Conservation (phyloP, 2,113 vertebrate genomes). For the Zosterops lateralis region DNA sequence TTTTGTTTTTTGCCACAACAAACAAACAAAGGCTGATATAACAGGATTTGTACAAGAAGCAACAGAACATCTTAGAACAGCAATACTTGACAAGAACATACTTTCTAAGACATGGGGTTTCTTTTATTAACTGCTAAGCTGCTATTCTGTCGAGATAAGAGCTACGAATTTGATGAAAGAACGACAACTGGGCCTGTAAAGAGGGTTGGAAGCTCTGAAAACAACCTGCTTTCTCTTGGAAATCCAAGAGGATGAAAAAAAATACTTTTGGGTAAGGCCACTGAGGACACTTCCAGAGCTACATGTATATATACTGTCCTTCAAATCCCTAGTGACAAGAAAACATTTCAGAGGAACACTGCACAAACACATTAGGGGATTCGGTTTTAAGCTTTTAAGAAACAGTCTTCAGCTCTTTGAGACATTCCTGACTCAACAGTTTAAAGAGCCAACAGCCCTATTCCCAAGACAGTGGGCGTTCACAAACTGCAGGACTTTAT, state of each 20-base stretch:
- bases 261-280: neutral
- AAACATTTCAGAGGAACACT: neutral
- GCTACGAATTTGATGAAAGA: neutral
- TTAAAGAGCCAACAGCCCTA: neutral
- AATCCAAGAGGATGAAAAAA: neutral
- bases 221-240: neutral
- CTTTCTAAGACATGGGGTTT: neutral
- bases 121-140: neutral
- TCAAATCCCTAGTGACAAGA: neutral
- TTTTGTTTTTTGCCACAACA: neutral
- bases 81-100: neutral
- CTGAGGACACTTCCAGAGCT: neutral
- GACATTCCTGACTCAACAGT: neutral
- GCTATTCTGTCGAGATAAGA: neutral
- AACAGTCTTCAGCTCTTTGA: neutral
- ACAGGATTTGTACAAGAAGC: neutral
- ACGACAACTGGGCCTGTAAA: neutral
- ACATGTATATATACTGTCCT: neutral
- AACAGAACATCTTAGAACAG: neutral
- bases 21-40: neutral
- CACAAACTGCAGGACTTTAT: neutral
- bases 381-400: neutral
- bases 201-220: neutral
- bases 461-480: neutral
- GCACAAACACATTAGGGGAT: neutral